phyloP scores from a whole-genome alignment of 2,888 invertebrate species.

The Lucinisca nassula region DNA sequence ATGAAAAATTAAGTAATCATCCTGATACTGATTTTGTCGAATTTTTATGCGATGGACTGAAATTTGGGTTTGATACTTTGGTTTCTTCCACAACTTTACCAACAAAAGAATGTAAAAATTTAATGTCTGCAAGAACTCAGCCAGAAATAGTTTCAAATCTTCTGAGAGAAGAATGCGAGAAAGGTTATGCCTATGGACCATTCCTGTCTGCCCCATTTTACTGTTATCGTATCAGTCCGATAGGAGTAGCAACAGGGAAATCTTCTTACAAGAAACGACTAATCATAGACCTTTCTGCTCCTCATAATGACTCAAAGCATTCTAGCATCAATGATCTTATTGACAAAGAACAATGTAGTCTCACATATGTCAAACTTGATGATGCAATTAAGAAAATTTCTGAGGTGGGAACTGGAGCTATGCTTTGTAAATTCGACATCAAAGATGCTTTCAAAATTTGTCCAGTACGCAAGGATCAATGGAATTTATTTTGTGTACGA shows the following conservation, averaged over 20 bases:
- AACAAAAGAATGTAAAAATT: constrained; percentile 33
- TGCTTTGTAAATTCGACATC: constrained; percentile 56
- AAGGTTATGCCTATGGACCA: constrained; percentile 55
- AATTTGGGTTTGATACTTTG: neutral
- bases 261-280: constrained; percentile 59
- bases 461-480: constrained; percentile 44
- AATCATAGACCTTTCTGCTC: constrained; percentile 64
- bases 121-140: constrained; percentile 44
- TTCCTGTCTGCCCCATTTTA: constrained; percentile 41
- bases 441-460: constrained; percentile 60
- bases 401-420: constrained; percentile 19
- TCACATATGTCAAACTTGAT: constrained; percentile 35
- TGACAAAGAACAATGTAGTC: constrained; percentile 54
- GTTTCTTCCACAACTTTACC: neutral
- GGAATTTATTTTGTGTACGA: constrained; percentile 48
- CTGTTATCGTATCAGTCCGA: constrained; percentile 44
- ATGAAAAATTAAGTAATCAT: neutral
- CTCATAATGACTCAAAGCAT: constrained; percentile 47
- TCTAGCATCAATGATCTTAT: constrained; percentile 62
- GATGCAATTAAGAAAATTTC: constrained; percentile 57
- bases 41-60: neutral
- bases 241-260: constrained; percentile 61
- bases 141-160: constrained; percentile 44
- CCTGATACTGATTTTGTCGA: neutral
- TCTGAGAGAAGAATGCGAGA: constrained; percentile 21